Percentiles rank a stretch among this genome's conserved stretches.
These are phyloP conservation scores for Manduca sexta DNA, from an alignment of 1,140 invertebrate genomes.

Conservation along the genomic window DNA sequence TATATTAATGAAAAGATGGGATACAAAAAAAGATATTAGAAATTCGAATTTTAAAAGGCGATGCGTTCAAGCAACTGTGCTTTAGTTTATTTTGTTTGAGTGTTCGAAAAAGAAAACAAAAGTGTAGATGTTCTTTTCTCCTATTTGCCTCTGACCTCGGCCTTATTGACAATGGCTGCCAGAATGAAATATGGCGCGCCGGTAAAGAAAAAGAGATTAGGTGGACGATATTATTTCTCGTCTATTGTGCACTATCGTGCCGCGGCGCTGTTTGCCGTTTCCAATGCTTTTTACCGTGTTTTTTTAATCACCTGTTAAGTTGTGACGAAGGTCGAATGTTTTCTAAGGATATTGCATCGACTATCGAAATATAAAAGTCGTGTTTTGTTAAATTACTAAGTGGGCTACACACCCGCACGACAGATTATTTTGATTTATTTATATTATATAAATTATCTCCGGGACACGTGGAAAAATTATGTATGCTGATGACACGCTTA, in stretches of 20 bases:
- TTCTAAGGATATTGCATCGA: conserved; percentile 29
- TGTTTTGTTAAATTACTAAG: neutral
- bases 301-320: conserved; percentile 49
- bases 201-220: conserved; percentile 67
- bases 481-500: too few relatives aligned
- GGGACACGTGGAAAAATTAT: too few relatives aligned
- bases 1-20: conserved; percentile 68
- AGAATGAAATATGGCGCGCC: conserved; percentile 66
- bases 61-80: conserved; percentile 54
- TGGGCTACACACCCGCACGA: too few relatives aligned
- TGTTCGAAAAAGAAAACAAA: conserved; percentile 61
- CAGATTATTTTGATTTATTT: too few relatives aligned
- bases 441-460: too few relatives aligned
- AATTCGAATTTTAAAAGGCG: conserved; percentile 61
- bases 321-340: conserved; percentile 51
- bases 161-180: conserved; percentile 68
- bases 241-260: conserved; percentile 43
- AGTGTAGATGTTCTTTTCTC: conserved; percentile 55
- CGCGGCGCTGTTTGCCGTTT: conserved; percentile 42
- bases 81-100: conserved; percentile 59
- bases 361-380: neutral
- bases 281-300: conserved; percentile 34
- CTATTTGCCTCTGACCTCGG: conserved; percentile 67
- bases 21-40: conserved; percentile 45
- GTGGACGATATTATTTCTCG: conserved; percentile 59